Percentiles rank a stretch among this genome's conserved stretches.
Conservation (phyloP, 2,888 invertebrate species). For the Neoscelio sp. region DNA sequence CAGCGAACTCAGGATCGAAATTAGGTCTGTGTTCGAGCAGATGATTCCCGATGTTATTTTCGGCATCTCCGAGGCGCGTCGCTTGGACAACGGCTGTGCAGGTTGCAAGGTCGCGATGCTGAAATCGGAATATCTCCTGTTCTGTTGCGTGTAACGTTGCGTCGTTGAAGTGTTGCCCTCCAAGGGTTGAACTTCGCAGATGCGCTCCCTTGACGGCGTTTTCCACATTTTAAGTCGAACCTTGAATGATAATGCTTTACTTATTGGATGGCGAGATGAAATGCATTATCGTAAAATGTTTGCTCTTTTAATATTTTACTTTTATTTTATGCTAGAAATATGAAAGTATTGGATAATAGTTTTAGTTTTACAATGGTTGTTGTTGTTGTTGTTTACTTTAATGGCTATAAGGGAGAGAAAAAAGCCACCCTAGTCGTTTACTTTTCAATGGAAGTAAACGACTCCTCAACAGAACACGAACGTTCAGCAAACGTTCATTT, state of each 20-base stretch:
- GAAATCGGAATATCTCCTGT: conserved; percentile 90
- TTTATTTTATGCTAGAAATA: no score
- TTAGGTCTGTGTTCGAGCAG: conserved; percentile 92
- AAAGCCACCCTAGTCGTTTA: no score
- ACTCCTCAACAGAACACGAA: no score
- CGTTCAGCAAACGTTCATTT: no score
- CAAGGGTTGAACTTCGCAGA: conserved; percentile 92
- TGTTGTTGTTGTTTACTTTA: no score
- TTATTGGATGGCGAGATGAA: no score
- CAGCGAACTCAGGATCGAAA: conserved; percentile 90
- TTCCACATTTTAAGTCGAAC: conserved; percentile 94
- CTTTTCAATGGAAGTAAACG: no score
- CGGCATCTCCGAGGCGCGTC: conserved; percentile 91
- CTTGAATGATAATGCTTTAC: conserved; percentile 74
- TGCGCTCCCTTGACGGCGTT: conserved; percentile 88
- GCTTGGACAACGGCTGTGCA: conserved; percentile 71
- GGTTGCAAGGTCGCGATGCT: conserved; percentile 78
- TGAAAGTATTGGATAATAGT: no score
- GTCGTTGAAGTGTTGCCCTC: conserved; percentile 86
- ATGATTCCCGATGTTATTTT: conserved; percentile 87
- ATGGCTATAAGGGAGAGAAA: no score
- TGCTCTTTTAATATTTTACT: no score
- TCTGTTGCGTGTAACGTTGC: conserved; percentile 81
- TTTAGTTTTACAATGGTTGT: no score
- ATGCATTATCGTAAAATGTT: no score